Base-by-base conservation (phyloP, 2,888 invertebrate species). In the Seira ritae region DNA sequence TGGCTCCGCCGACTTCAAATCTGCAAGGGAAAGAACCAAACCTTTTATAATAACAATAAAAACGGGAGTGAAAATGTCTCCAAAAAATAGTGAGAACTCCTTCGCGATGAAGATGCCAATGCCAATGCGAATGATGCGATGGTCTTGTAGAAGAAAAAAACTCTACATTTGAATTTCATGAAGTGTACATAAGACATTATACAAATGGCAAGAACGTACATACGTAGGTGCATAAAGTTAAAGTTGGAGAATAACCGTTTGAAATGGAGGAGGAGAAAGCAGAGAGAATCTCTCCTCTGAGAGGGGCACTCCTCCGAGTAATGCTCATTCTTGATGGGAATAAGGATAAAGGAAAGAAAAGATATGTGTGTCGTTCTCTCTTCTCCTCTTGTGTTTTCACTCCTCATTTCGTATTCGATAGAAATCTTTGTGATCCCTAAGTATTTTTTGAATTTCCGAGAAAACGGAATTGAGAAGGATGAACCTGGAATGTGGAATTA, bases 1-100 rank as follows among this genome's bases (percentile, higher is more conserved):
- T 89, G 95, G 93, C 86, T 95, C 95, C 89, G 93, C 93, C 82
- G 95, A 95, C 89, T 95, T 95, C 70, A 95, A 95, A 90, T 95
- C 95, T 88, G 93, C 92, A 89, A 89, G 65, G 62, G 19, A 19
- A 20, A 62, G 20, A 10, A n/a, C n/a, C n/a, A n/a, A n/a, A n/a
- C n/a, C n/a, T n/a, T n/a, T n/a, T n/a, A n/a, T n/a, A 66, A 60
- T 60, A 76, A 15, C 22, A 62, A 71, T 65, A 17, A 65, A 50
- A 50, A 50, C 17, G 42, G 42, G 42, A n/a, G 50, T 50, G 15
- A 50, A 50, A 50, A 15, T 15, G 24, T 68, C 8, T 31, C 15
- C 37, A 4, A 10, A 20, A 17, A 37, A 46, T 42, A 55, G 37
- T 50, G 67, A 73, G n/a, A 67, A 67, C 67, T 66, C n/a, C 23